phyloP scores from a whole-genome alignment of 2,888 invertebrate genomes.

The Lumbricus terrestris region DNA sequence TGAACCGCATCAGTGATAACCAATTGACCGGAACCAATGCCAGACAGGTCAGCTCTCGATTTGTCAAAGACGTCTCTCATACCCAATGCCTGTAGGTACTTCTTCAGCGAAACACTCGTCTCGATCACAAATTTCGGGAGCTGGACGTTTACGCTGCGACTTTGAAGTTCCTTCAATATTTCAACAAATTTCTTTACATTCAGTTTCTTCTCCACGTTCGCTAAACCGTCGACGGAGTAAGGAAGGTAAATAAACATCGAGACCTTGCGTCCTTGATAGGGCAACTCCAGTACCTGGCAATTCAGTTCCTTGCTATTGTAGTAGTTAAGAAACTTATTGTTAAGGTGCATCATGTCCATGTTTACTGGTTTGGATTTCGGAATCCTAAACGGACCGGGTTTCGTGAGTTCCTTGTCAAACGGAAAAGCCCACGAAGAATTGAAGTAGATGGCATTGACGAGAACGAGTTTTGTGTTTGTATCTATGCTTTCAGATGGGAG shows the following conservation, averaged over 20 bases:
- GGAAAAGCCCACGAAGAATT: slow-evolving; percentile 53
- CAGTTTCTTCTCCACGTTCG: not conserved
- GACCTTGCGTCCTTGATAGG: slow-evolving; percentile 62
- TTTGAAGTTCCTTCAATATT: too few species aligned
- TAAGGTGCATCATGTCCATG: slow-evolving; percentile 21
- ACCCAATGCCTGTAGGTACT: slow-evolving; percentile 33
- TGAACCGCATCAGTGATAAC: not conserved
- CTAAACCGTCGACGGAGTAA: slow-evolving; percentile 12
- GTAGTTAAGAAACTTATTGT: not conserved
- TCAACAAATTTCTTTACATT: too few species aligned
- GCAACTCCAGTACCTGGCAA: slow-evolving; percentile 66
- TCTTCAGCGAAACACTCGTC: slow-evolving; percentile 27
- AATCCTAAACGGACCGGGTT: slow-evolving; percentile 66
- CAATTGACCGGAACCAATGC: not conserved
- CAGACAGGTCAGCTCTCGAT: slow-evolving; percentile 41
- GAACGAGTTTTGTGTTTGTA: slow-evolving; percentile 47
- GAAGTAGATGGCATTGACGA: slow-evolving; percentile 59
- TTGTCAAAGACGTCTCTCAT: slow-evolving; percentile 40
- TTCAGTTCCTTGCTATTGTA: not conserved
- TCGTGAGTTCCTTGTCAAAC: slow-evolving; percentile 67
- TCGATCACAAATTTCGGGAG: slow-evolving; percentile 40
- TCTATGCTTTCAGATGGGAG: slow-evolving; percentile 62
- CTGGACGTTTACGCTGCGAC: slow-evolving; percentile 23
- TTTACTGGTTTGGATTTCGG: not conserved
- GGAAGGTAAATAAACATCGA: slow-evolving; percentile 41